Base-by-base conservation (phyloP, 2,113 vertebrate genomes). In the Heterochromis multidens region DNA sequence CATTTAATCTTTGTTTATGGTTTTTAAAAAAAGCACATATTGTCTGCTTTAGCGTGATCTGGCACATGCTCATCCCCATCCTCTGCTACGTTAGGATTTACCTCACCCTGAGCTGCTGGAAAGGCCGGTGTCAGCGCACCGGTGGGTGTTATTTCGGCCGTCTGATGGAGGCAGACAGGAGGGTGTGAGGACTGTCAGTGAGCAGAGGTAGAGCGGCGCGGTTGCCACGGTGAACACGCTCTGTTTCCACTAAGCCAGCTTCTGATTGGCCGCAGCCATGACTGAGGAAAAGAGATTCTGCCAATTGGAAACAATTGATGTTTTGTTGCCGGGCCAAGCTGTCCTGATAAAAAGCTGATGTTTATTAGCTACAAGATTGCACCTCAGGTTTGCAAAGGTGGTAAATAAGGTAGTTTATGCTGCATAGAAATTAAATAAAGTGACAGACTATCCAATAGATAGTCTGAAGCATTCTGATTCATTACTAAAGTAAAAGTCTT, bases 271-370 rank as follows among this genome's bases (percentile, higher is more conserved):
- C 25, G 29, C n/a, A 77, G 84, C 88, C 58, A 3, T 2, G 3
- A 78, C 87, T 85, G 87, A 93, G 92, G 91, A 82, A 90, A 86
- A 87, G 89, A 88, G 92, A 92, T 93, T 94, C 95, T 89, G 91
- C 96, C 96, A 96, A 96, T 96, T 91, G 92, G 93, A 96, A 95
- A 94, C 94, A 95, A 93, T 94, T 93, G 86, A 87, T 93, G 91
- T 93, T 95, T 95, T 96, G 96, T 96, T 96, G 96, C 95, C 80
- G 72, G 93, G 95, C 94, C 93, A 90, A 91, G 86, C 90, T 81
- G 88, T 87, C 93, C 91, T 86, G 77, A 94, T 90, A 93, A 74
- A 77, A 88, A 90, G 86, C 92, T 93, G 91, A 91, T 90, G 92
- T 92, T 95, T 92, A 89, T 83, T 93, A 86, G 87, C 91, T 83